Conservation (phyloP, 2,113 vertebrate genomes). For the Pygoscelis antarcticus region DNA sequence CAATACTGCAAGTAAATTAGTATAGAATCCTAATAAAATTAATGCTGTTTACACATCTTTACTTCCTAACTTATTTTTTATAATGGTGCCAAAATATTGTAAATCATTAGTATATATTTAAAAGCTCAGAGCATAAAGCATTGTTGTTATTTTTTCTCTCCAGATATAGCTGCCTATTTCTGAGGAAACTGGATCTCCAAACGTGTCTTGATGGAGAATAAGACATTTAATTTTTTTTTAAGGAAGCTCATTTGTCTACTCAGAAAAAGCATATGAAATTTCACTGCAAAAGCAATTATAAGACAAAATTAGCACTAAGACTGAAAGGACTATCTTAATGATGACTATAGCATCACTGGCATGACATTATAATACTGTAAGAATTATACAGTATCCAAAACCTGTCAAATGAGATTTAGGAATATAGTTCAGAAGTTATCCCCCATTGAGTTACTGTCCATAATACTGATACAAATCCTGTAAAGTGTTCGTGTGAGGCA, state of each 20-base stretch:
- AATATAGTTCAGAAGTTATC: constrained; percentile 76
- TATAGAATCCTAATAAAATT: neutral
- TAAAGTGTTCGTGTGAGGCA: constrained; percentile 67
- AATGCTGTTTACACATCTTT: neutral
- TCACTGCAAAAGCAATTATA: constrained; percentile 39
- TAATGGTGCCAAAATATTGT: neutral
- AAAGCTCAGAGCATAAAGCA: neutral
- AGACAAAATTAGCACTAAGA: constrained; percentile 44
- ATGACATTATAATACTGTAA: constrained; percentile 66
- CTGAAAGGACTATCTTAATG: constrained; percentile 65
- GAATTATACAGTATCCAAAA: constrained; percentile 76
- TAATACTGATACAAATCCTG: constrained; percentile 75
- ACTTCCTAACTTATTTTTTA: neutral
- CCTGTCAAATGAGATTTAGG: constrained; percentile 79
- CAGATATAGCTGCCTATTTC: neutral
- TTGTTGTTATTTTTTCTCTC: neutral
- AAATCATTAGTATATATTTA: neutral
- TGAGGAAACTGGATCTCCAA: constrained; percentile 2
- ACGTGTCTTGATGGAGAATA: neutral
- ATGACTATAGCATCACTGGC: constrained; percentile 58
- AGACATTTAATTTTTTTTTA: constrained; percentile 25
- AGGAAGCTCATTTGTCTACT: constrained; percentile 27
- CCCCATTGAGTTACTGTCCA: constrained; percentile 76
- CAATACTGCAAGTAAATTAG: neutral
- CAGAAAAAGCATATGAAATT: constrained; percentile 4